These are phyloP conservation scores for Philopedon plagiatum DNA, from an alignment of 2,888 invertebrate genomes.

Conservation along the genomic window DNA sequence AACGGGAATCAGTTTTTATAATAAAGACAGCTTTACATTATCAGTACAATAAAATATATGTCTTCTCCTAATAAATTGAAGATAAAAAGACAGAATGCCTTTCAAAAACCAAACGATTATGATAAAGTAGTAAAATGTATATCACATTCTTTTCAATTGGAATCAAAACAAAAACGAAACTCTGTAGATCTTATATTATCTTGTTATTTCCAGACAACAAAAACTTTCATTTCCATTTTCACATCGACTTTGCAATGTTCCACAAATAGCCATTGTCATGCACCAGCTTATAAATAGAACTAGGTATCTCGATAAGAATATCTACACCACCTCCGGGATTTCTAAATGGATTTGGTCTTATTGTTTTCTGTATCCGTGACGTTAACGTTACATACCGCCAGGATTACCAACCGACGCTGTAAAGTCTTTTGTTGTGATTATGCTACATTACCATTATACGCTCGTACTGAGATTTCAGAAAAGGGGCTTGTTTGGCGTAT, in stretches of 20 bases:
- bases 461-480: constrained; percentile 29
- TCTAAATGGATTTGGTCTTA: neutral
- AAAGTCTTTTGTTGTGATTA: constrained; percentile 23
- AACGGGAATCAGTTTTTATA: too few species aligned
- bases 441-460: constrained; percentile 29
- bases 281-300: constrained; percentile 1
- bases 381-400: neutral
- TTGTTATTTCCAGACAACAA: too few species aligned
- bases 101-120: too few species aligned
- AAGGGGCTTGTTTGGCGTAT: constrained; percentile 45
- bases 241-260: neutral
- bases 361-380: neutral
- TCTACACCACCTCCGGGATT: neutral
- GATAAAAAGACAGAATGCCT: too few species aligned
- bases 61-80: too few species aligned
- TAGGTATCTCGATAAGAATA: constrained; percentile 7
- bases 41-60: too few species aligned
- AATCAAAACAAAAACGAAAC: too few species aligned
- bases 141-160: too few species aligned
- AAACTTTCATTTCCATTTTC: neutral
- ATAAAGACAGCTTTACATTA: too few species aligned
- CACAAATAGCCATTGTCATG: neutral
- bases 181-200: too few species aligned
- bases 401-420: constrained; percentile 7
- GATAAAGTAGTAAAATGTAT: too few species aligned